These are phyloP conservation scores for Ceratina japonica DNA, from an alignment of 1,140 invertebrate genomes.

Conservation along the genomic window DNA sequence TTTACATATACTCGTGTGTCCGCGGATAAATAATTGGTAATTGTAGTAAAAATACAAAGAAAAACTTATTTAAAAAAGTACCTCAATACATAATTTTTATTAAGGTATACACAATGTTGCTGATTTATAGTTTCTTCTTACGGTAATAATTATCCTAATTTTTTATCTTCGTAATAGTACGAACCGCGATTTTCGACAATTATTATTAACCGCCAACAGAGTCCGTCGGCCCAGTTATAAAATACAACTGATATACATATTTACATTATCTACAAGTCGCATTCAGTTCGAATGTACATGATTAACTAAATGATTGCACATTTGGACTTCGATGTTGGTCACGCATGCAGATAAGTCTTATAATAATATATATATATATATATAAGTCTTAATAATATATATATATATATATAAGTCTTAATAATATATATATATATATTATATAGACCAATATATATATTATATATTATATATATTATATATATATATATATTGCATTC, in stretches of 20 bases:
- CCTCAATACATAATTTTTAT: constrained; percentile 80
- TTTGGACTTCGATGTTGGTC: constrained; percentile 78
- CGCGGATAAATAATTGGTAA: background rate
- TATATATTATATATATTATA: too few species aligned
- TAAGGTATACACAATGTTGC: constrained; percentile 77
- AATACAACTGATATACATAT: constrained; percentile 80
- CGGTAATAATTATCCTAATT: constrained; percentile 78
- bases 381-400: too few species aligned
- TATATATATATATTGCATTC: constrained; percentile 23
- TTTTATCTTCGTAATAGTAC: constrained; percentile 71
- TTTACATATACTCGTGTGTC: too few species aligned
- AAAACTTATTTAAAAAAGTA: constrained; percentile 78
- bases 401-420: too few species aligned
- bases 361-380: too few species aligned
- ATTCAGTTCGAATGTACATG: constrained; percentile 70
- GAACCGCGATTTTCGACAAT: constrained; percentile 68
- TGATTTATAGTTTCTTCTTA: constrained; percentile 77
- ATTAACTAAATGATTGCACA: constrained; percentile 78
- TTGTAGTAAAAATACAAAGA: constrained; percentile 60
- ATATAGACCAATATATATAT: too few species aligned
- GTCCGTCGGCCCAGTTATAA: constrained; percentile 79
- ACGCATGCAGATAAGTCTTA: constrained; percentile 68
- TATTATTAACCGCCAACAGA: constrained; percentile 74
- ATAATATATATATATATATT: too few species aligned
- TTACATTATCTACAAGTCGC: constrained; percentile 78